Conservation (phyloP, 1,140 invertebrate species). For the Megathymus violae region DNA sequence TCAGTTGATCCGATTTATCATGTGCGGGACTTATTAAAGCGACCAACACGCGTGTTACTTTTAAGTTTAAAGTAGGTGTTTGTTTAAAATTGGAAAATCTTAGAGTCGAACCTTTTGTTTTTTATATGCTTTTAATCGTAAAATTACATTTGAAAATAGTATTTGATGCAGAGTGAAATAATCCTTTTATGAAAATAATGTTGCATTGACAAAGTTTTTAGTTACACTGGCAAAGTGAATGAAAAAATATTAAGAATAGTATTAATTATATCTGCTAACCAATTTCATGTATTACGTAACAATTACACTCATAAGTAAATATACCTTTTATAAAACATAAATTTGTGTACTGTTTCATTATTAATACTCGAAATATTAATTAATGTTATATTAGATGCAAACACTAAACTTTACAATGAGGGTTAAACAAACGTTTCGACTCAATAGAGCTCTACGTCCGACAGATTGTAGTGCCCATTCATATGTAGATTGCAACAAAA, state of each 20-base stretch:
- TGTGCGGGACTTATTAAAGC: slow-evolving; percentile 77
- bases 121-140: no score
- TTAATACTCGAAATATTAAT: slow-evolving; percentile 18
- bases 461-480: slow-evolving; percentile 77
- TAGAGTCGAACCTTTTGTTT: slow-evolving; percentile 48
- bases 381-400: slow-evolving; percentile 36
- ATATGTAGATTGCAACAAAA: slow-evolving; percentile 83
- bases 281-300: no score
- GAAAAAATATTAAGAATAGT: no score
- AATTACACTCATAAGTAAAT: no score
- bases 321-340: neutral
- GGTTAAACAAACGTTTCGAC: slow-evolving; percentile 51
- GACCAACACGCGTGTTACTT: slow-evolving; percentile 69
- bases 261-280: no score
- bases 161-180: no score
- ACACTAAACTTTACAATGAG: slow-evolving; percentile 18
- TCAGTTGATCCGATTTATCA: slow-evolving; percentile 79
- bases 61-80: slow-evolving; percentile 65
- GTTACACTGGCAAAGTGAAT: no score
- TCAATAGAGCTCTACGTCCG: slow-evolving; percentile 55
- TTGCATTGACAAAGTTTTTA: no score
- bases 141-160: no score
- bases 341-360: slow-evolving; percentile 20
- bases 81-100: slow-evolving; percentile 46
- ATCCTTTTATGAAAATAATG: no score